Evolutionary conservation across 2,888 invertebrate species (phyloP), one percentile per base, ranked within the genome.

Genomic region (Brachylomia viminalis): DNA sequence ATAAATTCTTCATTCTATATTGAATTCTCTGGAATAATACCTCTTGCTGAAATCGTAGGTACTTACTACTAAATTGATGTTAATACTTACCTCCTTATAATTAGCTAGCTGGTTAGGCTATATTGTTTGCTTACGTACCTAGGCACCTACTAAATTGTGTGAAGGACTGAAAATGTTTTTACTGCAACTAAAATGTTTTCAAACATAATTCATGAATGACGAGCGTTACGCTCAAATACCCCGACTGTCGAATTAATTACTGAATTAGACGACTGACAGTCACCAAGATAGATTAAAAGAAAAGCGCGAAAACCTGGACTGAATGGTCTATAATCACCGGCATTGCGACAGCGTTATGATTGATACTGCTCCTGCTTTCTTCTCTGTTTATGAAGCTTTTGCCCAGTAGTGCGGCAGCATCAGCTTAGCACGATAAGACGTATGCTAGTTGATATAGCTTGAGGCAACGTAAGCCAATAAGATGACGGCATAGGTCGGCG

Each of bases 381-480:
- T 13, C 13, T 56, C 15, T 27, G n/a, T 27, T 5, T 13, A 15
- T 20, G 13, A 27, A n/a, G 54, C 20, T 49, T 49, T 15, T 20
- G 2, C 7, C 20, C 7, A 49, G 20, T 20, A 20, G 49, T 49
- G 15, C 20, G 20, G 20, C 7, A 49, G 5, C 3, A 23, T 23
- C 30, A n/a, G 15, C 15, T 47, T 30, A 30, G 10, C 38, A 7
- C 7, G 7, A n/a, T 54, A 54, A n/a, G 23, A 49, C 3, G 49
- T 10, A 17, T 52, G 20, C 30, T 59, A 4, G 71, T 72, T 72
- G 47, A 38, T 17, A 47, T 56, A 30, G 15, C 47, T 49, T 49
- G n/a, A 62, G 20, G 47, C 42, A 4, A 49, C n/a, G 38, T 62
- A 47, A 52, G 20, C 68, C 66, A 68, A 47, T 68, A 54, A 77